phyloP scores from a whole-genome alignment of 2,888 invertebrate genomes.

The Meganola albula region DNA sequence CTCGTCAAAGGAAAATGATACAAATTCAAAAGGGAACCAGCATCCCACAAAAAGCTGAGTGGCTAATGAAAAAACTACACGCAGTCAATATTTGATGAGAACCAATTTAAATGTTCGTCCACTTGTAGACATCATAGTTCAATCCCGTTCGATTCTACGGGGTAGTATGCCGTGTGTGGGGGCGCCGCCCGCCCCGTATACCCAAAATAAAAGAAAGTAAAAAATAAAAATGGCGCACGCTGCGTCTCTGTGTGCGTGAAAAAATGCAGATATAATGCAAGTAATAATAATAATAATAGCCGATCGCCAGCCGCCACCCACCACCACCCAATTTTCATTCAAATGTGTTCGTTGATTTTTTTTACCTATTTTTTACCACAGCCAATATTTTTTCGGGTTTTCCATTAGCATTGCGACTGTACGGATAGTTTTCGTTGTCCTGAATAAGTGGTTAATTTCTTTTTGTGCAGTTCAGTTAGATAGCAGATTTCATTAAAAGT shows the following conservation, averaged over 20 bases:
- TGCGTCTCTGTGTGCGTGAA: slow-evolving; percentile 62
- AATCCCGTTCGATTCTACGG: slow-evolving; percentile 54
- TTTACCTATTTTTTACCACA: slow-evolving; percentile 58
- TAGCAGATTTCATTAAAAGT: slow-evolving; percentile 49
- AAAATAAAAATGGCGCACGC: slow-evolving; percentile 68
- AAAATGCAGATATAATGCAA: slow-evolving; percentile 76
- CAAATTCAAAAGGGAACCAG: slow-evolving; percentile 51
- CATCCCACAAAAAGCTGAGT: slow-evolving; percentile 60
- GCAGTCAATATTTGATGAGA: slow-evolving; percentile 77
- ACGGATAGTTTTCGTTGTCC: slow-evolving; percentile 52
- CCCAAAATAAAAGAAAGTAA: slow-evolving; percentile 68
- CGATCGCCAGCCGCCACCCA: slow-evolving; percentile 59
- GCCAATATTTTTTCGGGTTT: slow-evolving; percentile 72
- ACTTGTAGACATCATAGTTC: slow-evolving; percentile 78
- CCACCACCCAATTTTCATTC: slow-evolving; percentile 74
- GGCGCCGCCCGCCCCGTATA: slow-evolving; percentile 52
- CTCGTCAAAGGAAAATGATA: slow-evolving; percentile 51
- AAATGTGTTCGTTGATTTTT: slow-evolving; percentile 70
- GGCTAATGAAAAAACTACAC: slow-evolving; percentile 75
- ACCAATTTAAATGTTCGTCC: slow-evolving; percentile 77
- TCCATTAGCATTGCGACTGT: slow-evolving; percentile 69
- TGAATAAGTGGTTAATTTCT: slow-evolving; percentile 48
- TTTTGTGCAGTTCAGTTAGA: slow-evolving; percentile 36
- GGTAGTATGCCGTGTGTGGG: slow-evolving; percentile 46
- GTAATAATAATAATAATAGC: slow-evolving; percentile 77